Evolutionary conservation across 2,113 vertebrate species (phyloP).

Genomic region (Eleginops maclovinus): DNA sequence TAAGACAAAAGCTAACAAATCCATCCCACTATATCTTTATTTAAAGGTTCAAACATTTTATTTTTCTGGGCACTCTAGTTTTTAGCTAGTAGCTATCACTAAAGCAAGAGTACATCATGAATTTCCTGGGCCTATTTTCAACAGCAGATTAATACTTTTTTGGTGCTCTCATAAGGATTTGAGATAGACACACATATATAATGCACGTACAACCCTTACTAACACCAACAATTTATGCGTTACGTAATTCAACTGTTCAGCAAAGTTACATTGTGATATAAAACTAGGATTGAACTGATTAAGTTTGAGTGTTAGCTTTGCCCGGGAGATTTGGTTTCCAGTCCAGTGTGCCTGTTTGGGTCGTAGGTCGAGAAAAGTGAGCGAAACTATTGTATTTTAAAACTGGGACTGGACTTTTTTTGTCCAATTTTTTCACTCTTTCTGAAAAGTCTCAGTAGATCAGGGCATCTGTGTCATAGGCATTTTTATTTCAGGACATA

Average conservation of each 20-base stretch:
- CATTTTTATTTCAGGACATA: conserved; percentile 33
- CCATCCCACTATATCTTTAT: neutral
- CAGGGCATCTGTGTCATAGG: neutral
- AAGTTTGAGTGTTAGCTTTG: neutral
- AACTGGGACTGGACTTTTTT: neutral
- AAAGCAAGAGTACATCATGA: neutral
- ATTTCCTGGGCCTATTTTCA: neutral
- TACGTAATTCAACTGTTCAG: neutral
- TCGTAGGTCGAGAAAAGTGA: neutral
- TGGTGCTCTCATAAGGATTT: neutral
- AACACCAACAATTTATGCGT: too few species aligned
- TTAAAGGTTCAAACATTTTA: neutral
- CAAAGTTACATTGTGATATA: neutral
- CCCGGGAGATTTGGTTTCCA: neutral
- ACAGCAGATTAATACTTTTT: neutral
- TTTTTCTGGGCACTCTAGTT: neutral
- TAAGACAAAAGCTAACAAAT: neutral
- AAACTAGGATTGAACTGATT: neutral
- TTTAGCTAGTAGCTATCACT: neutral
- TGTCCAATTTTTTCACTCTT: neutral
- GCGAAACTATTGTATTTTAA: too few species aligned
- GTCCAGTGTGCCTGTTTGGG: neutral
- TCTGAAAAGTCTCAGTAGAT: neutral
- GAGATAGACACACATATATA: neutral
- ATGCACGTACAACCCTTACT: neutral